Base-by-base conservation (phyloP, 2,797 vertebrate species). In the Gadopsis bispinosus region DNA sequence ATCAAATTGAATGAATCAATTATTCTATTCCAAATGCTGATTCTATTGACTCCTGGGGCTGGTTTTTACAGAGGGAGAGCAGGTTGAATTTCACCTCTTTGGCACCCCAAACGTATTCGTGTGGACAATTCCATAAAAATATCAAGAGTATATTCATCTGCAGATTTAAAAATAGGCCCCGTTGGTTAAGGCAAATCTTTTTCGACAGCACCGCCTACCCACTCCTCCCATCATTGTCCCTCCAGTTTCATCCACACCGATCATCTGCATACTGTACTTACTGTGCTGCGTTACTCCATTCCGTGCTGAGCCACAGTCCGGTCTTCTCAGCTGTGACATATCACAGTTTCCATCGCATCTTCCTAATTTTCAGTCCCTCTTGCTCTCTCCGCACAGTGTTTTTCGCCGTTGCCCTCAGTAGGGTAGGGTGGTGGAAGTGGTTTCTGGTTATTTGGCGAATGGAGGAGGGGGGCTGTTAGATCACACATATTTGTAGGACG, bases 401-500 rank as follows among this genome's bases (percentile, higher is more conserved):
- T 69, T 66, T 51, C 12, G 0, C 13, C 11, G 63, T 59, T 80
- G 41, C 47, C 58, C 50, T 17, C n/a, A 80, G 62, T 77, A 19
- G 60, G 78, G 17, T 64, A 19, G 60, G 79, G 16, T 64, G 61
- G 65, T 70, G 67, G 59, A 71, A 68, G 79, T 56, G 50, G 79
- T 87, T 88, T 90, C 69, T 84, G 67, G 85, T 82, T 80, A 81
- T 86, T 89, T 87, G 79, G 83, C 59, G 69, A 91, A 84, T 80
- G 74, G 63, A 22, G 47, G 13, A 56, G 75, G 58, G 82, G 69
- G 73, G 76, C 64, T 64, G 45, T 81, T 80, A 77, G 93, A 87
- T 92, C 72, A 0, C 79, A 69, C 88, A 72, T 90, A 95, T 94
- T 94, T 94, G 93, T 94, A 94, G 87, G 87, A 86, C 80, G 83